Conservation (phyloP, 2,888 invertebrate genomes). For the Ferrisia virgata region DNA sequence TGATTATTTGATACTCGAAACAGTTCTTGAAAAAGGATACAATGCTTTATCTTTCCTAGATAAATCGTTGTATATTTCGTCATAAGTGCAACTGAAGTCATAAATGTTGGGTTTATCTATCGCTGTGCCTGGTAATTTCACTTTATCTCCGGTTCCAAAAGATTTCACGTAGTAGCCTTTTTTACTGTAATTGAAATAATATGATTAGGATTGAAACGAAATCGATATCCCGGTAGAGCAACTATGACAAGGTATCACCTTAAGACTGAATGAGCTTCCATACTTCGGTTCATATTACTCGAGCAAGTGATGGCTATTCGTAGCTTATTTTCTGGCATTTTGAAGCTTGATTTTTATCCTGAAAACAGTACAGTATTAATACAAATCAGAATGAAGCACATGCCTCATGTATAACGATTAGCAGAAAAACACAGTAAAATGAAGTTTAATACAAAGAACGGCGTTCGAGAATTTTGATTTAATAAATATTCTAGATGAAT, state of each 20-base stretch:
- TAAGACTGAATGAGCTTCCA: constrained; percentile 98
- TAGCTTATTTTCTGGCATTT: constrained; percentile 53
- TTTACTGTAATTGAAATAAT: constrained; percentile 62
- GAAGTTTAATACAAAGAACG: too few species aligned
- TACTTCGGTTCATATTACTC: constrained; percentile 98
- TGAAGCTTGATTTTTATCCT: not conserved
- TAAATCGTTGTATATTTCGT: constrained; percentile 92
- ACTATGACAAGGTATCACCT: constrained; percentile 55
- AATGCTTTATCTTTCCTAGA: constrained; percentile 84
- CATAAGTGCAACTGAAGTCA: constrained; percentile 93
- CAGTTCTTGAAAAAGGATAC: constrained; percentile 60
- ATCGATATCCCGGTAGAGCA: not conserved
- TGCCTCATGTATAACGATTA: not conserved
- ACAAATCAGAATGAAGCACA: not conserved
- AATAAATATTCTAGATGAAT: too few species aligned
- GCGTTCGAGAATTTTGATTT: too few species aligned
- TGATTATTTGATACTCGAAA: not conserved
- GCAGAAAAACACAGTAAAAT: not conserved
- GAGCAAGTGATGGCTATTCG: constrained; percentile 95
- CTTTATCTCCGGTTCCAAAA: constrained; percentile 90
- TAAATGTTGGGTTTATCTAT: constrained; percentile 94
- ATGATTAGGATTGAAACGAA: not conserved
- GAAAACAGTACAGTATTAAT: not conserved
- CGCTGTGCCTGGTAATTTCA: constrained; percentile 92
- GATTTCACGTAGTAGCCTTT: constrained; percentile 94